A percentile compares a stretch with the other conserved stretches of the same genome.
These are phyloP conservation scores for Sycophila sp. DNA, from an alignment of 1,140 invertebrate species.

Conservation along the genomic window DNA sequence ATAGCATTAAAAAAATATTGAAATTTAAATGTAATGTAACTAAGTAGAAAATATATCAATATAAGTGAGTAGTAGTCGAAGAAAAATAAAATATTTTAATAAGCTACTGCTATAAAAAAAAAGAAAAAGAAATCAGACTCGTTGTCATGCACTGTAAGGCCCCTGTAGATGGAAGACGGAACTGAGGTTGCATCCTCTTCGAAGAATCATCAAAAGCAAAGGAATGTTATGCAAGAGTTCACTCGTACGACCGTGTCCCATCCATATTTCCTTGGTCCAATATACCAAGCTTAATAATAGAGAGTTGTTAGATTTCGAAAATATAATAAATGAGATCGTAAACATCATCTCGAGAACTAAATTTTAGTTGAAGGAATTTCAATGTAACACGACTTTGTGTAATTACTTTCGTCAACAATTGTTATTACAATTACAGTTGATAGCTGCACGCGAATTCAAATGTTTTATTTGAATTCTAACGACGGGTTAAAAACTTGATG, in stretches of 20 bases:
- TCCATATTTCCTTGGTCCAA: slow-evolving; percentile 31
- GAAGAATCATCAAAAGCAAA: slow-evolving; percentile 30
- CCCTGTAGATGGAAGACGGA: slow-evolving; percentile 35
- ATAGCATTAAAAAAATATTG: not conserved
- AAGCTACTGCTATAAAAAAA: not conserved
- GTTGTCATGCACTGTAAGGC: slow-evolving; percentile 21
- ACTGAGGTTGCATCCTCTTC: slow-evolving; percentile 18
- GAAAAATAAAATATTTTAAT: not conserved
- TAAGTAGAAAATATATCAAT: not conserved
- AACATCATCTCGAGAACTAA: slow-evolving; percentile 24
- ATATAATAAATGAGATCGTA: slow-evolving; percentile 30
- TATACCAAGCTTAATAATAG: slow-evolving; percentile 35
- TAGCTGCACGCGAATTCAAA: slow-evolving; percentile 28
- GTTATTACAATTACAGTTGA: slow-evolving; percentile 24
- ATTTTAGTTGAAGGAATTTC: slow-evolving; percentile 30
- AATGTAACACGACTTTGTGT: slow-evolving; percentile 19
- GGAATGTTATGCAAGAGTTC: slow-evolving; percentile 35
- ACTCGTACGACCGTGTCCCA: slow-evolving; percentile 27
- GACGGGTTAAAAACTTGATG: slow-evolving; percentile 28
- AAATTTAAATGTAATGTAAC: not conserved
- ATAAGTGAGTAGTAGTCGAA: not conserved
- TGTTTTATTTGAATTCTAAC: slow-evolving; percentile 8
- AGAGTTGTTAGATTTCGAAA: slow-evolving; percentile 26
- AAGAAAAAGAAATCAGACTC: slow-evolving; percentile 6
- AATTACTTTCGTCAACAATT: slow-evolving; percentile 34